Base-by-base conservation (phyloP, 1,140 invertebrate species). In the Tachypleus tridentatus region DNA sequence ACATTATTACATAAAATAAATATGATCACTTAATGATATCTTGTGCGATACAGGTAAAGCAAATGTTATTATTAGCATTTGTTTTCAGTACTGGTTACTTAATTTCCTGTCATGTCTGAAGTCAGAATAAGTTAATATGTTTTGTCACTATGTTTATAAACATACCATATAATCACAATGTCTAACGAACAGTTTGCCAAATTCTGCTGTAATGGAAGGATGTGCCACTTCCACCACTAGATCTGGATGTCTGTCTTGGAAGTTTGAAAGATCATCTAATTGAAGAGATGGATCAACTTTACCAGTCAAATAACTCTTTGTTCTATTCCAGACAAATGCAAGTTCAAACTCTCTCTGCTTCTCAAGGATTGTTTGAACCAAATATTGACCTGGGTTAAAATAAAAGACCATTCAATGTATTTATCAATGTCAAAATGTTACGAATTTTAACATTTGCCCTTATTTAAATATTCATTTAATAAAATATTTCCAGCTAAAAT, bases 151-250 rank as follows among this genome's bases (percentile, higher is more conserved):
- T 4, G 52, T 57, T 51, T 50, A 9, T 56, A 49, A 62, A 53
- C 64, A 70, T 72, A 82, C 79, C 76, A 82, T 76, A 66, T 78
- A 79, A 70, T 82, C 78, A 9, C 76, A 73, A 66, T 76, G 61
- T 48, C 74, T 51, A 8, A 83, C 69, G 70, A 84, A 81, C 5
- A 67, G n/a, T 9, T 72, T 67, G 9, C 80, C 82, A 73, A 77
- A 80, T 65, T 79, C 62, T 62, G 76, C 67, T 4, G 80, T 76
- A n/a, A 84, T 78, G 58, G 71, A 69, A 8, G 83, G 83, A 75
- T 84, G 83, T 50, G 82, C 80, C 1, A 84, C 83, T 74, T 84
- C 83, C 10, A 84, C 79, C 64, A 84, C 80, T 8, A 85, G 67
- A 69, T 85, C 82, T 51, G 81, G 76, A 10, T 75, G 70, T 62